A percentile compares a stretch with the other conserved stretches of the same genome.
Conservation (phyloP, 1,140 invertebrate genomes). For the Linepithema humile region DNA sequence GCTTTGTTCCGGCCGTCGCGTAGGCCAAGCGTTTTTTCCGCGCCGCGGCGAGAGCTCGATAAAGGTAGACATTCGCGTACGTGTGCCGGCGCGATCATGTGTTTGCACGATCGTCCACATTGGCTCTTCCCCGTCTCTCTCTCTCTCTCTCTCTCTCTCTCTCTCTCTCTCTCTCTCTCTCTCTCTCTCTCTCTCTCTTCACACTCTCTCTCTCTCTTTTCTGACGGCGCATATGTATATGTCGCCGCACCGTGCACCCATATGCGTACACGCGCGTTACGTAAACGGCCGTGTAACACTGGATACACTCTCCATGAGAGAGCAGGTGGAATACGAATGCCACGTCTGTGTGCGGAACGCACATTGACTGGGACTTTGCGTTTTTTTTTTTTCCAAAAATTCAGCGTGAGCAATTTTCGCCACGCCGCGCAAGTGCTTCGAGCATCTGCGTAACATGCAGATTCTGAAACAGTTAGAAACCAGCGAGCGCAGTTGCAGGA, state of each 20-base stretch:
- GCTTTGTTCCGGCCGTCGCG: background rate
- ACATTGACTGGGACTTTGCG: background rate
- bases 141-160: no score
- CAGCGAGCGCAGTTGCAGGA: background rate
- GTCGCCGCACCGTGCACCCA: background rate
- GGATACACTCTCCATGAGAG: conserved; percentile 59
- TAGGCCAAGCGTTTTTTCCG: conserved; percentile 17
- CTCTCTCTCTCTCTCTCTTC: background rate
- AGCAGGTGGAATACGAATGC: conserved; percentile 66
- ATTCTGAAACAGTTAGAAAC: conserved; percentile 22
- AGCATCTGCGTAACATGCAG: conserved; percentile 19
- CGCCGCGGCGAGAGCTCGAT: conserved; percentile 19
- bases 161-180: background rate
- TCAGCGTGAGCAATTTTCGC: background rate
- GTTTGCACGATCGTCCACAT: conserved; percentile 49
- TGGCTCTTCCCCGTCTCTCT: background rate
- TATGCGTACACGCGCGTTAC: conserved; percentile 47
- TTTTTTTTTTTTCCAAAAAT: conserved; percentile 44
- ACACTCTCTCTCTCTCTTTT: no score
- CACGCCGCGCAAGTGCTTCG: background rate
- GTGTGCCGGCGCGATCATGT: conserved; percentile 23
- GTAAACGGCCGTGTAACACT: conserved; percentile 70
- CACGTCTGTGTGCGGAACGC: background rate
- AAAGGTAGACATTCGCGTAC: conserved; percentile 39
- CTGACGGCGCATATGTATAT: conserved; percentile 2